Evolutionary conservation across 2,113 vertebrate species (phyloP).

Genomic region (Myodes glareolus): DNA sequence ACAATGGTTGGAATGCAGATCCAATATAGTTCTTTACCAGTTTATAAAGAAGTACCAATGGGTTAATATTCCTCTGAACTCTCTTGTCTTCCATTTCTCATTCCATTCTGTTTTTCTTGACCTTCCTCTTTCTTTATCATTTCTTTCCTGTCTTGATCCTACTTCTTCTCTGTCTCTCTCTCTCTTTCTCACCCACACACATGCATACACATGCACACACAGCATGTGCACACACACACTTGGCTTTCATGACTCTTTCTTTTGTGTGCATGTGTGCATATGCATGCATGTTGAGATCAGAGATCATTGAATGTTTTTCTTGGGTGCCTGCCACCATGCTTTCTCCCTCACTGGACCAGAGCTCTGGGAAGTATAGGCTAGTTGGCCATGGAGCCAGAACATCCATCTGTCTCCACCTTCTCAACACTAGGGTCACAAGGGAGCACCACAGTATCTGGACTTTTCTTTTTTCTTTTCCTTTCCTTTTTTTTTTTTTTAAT

Average conservation of each 20-base stretch:
- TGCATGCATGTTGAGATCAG: not conserved
- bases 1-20: not conserved
- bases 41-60: not conserved
- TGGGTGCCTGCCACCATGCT: not conserved
- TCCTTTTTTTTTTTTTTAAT: not conserved
- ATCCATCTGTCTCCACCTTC: not conserved
- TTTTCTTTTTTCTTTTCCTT: not conserved
- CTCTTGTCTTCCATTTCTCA: not conserved
- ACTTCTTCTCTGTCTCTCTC: not conserved
- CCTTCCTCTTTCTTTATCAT: not conserved
- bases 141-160: not conserved
- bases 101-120: not conserved
- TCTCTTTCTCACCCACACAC: too few species aligned
- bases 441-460: not conserved
- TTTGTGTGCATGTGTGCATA: not conserved
- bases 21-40: not conserved
- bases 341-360: not conserved
- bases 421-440: too few species aligned
- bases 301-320: not conserved
- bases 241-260: not conserved
- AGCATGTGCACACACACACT: not conserved
- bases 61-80: not conserved
- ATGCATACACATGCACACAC: not conserved
- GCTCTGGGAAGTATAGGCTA: not conserved
- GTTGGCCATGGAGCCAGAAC: not conserved